phyloP scores from a whole-genome alignment of 2,888 invertebrate genomes.

The Rhagophthalmus giganteus region DNA sequence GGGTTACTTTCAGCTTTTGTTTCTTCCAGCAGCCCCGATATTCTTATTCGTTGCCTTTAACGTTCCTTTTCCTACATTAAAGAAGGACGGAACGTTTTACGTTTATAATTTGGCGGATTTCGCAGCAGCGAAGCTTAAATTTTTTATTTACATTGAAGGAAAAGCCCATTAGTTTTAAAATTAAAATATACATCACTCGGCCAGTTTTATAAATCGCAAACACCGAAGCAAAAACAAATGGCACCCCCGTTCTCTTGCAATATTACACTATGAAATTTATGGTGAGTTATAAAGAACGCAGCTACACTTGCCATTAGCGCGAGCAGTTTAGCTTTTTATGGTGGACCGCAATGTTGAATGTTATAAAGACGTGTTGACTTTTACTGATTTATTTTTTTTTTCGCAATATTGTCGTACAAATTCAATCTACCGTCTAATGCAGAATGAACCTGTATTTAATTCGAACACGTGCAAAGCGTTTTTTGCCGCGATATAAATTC shows the following conservation, averaged over 20 bases:
- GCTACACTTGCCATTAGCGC: conserved; percentile 50
- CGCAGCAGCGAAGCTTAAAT: conserved; percentile 43
- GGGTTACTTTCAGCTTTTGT: conserved; percentile 29
- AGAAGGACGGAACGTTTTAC: conserved; percentile 44
- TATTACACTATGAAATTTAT: conserved; percentile 54
- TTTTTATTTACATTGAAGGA: conserved; percentile 52
- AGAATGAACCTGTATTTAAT: background rate
- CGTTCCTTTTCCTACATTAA: conserved; percentile 16
- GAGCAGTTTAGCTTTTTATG: conserved; percentile 51
- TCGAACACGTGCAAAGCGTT: background rate
- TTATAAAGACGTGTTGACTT: conserved; percentile 48
- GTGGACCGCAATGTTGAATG: conserved; percentile 47
- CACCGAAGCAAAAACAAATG: conserved; percentile 52
- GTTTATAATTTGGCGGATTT: conserved; percentile 45
- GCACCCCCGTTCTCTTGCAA: conserved; percentile 50
- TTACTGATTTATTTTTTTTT: conserved; percentile 43
- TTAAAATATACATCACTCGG: conserved; percentile 55
- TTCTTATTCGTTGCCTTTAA: conserved; percentile 22
- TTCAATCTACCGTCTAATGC: background rate
- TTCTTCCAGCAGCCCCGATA: conserved; percentile 12
- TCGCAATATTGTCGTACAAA: conserved; percentile 3
- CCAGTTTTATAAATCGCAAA: conserved; percentile 38
- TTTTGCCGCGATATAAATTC: conserved; percentile 8
- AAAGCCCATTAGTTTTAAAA: conserved; percentile 54
- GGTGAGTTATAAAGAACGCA: conserved; percentile 52